Base-by-base conservation (phyloP, 2,888 invertebrate species). In the Dioctria rufipes region DNA sequence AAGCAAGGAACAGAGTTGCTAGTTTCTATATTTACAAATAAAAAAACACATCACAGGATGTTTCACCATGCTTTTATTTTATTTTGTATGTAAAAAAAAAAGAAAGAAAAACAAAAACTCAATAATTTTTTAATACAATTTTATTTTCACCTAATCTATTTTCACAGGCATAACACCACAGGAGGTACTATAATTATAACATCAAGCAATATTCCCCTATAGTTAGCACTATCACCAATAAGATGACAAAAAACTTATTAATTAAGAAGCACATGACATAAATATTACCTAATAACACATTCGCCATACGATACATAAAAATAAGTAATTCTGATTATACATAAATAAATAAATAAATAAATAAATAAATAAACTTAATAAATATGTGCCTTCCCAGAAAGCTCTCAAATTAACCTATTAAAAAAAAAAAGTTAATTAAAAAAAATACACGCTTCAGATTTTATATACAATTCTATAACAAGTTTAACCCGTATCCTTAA, bases 261-360 rank as follows among this genome's bases (percentile, higher is more conserved):
- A 37, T 69, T n/a, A 75, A 60, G n/a, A 11, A n/a, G 40, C n/a
- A 46, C 37, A 25, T 71, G 43, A 46, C 46, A 49, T 61, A 77
- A 49, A 63, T 77, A 49, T 25, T 25, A 77, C 61, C 63, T 39
- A 63, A 43, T 63, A 63, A 49, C 63, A 63, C 63, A 77, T 73
- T 58, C 39, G 37, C 37, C 61, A 61, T 61, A 8, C 40, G 1
- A 25, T 25, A 25, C 25, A 25, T 25, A 25, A 25, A 25, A 25
- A 25, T 25, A 25, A 25, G 25, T 25, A 25, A 25, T 25, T 25
- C 25, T 25, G 25, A 25, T 25, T 25, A 6, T n/a, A 66, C 43
- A 66, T 46, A 66, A 66, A 66, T 66, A 66, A 40, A 66, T 66
- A 66, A 63, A 77, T 77, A 77, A 73, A 77, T 63, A 77, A 63